These are phyloP conservation scores for Microtus richardsoni DNA, from an alignment of 2,113 vertebrate species.

Conservation along the genomic window DNA sequence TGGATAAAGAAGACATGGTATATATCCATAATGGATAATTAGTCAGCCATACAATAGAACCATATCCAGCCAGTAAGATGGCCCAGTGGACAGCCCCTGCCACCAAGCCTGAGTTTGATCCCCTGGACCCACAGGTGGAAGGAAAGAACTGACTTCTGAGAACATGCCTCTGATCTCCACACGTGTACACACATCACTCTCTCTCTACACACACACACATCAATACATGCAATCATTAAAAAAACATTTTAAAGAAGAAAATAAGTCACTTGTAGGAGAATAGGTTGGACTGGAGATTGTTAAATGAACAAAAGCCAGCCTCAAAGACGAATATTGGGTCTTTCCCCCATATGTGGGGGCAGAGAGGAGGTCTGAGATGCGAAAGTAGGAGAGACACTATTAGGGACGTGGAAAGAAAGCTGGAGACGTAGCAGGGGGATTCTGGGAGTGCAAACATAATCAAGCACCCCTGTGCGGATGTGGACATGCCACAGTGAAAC, in stretches of 20 bases:
- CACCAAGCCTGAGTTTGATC: background rate
- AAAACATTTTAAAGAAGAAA: background rate
- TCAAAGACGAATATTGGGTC: background rate
- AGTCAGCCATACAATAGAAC: background rate
- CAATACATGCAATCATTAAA: background rate
- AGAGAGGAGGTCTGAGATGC: background rate
- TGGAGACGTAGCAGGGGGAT: too few relatives aligned
- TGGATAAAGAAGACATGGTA: background rate
- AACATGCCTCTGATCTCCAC: background rate
- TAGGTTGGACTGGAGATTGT: too few relatives aligned
- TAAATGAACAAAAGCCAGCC: background rate
- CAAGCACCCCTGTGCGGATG: background rate
- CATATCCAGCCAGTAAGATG: background rate
- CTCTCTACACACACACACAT: background rate
- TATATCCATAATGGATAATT: background rate
- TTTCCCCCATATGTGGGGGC: background rate
- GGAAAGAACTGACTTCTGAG: background rate
- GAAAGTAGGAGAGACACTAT: background rate
- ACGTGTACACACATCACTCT: too few relatives aligned
- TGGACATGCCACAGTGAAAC: background rate
- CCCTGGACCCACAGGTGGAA: background rate
- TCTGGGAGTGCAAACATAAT: too few relatives aligned
- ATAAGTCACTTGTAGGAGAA: background rate
- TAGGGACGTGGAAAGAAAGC: background rate
- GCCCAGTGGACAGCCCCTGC: too few relatives aligned